Conservation (phyloP, 2,888 invertebrate species). For the Drosophila borborema region DNA sequence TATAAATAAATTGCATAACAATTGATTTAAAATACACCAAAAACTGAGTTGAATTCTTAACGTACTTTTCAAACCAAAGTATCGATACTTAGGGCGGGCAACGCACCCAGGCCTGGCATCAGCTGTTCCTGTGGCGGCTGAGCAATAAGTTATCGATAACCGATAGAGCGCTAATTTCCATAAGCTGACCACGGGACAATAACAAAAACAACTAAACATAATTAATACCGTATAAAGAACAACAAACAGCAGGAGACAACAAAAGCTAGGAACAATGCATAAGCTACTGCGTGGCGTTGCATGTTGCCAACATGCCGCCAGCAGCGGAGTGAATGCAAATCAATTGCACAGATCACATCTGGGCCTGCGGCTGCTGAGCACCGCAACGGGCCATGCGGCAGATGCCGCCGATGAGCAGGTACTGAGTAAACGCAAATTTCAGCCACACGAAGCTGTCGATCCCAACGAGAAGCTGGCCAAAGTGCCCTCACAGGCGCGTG, state of each 20-base stretch:
- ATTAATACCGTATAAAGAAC: constrained; percentile 3
- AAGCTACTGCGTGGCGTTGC: constrained; percentile 61
- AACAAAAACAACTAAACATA: constrained; percentile 30
- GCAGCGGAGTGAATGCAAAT: constrained; percentile 39
- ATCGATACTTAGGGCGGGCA: background rate
- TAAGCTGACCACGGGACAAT: constrained; percentile 38
- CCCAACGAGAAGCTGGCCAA: constrained; percentile 47
- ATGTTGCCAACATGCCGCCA: constrained; percentile 53
- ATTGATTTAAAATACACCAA: constrained; percentile 70
- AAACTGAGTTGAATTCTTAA: constrained; percentile 13
- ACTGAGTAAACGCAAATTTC: constrained; percentile 80
- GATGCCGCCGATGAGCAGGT: constrained; percentile 67
- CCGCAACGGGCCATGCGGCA: constrained; percentile 15
- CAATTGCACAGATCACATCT: constrained; percentile 16
- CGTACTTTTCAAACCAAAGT: background rate
- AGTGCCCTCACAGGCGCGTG: constrained; percentile 74
- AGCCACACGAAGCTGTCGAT: constrained; percentile 74
- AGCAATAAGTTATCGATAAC: constrained; percentile 25
- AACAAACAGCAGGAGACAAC: constrained; percentile 2
- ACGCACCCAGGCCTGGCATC: constrained; percentile 17
- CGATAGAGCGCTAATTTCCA: constrained; percentile 6
- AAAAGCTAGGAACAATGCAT: constrained; percentile 29
- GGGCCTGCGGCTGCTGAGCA: constrained; percentile 28
- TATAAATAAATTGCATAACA: constrained; percentile 81
- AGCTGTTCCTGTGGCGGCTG: constrained; percentile 36